Evolutionary conservation across 2,797 vertebrate genomes (phyloP), one percentile per base, ranked within the genome.

Genomic region (Loriculus beryllinus): DNA sequence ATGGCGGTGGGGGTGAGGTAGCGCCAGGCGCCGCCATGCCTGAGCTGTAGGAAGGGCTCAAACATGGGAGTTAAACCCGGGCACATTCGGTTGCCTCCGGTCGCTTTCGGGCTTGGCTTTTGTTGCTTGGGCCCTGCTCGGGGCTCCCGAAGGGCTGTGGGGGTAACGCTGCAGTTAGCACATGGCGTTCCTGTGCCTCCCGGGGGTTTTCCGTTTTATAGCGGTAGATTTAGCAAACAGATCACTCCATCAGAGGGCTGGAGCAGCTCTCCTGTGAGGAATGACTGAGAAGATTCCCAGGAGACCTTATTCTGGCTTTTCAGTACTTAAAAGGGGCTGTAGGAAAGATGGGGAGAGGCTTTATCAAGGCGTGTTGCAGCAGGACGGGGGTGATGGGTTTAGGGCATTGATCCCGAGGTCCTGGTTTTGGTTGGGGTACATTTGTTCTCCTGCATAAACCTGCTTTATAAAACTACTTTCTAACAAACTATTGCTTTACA

Each of bases 391-490:
- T 33, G 54, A 15, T 23, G 54, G n/a, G 7, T 56, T 57, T 35
- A 57, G 54, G 10, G n/a, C n/a, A 16, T 57, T 57, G 54, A 35
- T 57, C 54, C 21, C 16, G 54, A 37, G 13, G 18, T 17, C 26
- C 25, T n/a, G 33, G 3, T 7, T 65, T 57, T 48, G 7, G 20
- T 31, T 43, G 8, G 11, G 20, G 5, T 18, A 8, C 15, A 18
- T 28, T 18, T 25, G 6, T 60, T 33, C 26, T 56, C n/a, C 52
- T 35, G n/a, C 3, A 5, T 57, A 63, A 79, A 10, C 0, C 0
- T 35, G 2, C 3, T 69, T 75, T 1, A 8, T 64, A 65, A 71
- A 16, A 0, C 0, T 35, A 1, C 3, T 71, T 75, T 1, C 7
- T 33, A 35, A 16, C 23, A 57, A 57, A 33, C n/a, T 16, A 5